phyloP scores from a whole-genome alignment of 2,797 vertebrate genomes.

The Ibycter americanus region DNA sequence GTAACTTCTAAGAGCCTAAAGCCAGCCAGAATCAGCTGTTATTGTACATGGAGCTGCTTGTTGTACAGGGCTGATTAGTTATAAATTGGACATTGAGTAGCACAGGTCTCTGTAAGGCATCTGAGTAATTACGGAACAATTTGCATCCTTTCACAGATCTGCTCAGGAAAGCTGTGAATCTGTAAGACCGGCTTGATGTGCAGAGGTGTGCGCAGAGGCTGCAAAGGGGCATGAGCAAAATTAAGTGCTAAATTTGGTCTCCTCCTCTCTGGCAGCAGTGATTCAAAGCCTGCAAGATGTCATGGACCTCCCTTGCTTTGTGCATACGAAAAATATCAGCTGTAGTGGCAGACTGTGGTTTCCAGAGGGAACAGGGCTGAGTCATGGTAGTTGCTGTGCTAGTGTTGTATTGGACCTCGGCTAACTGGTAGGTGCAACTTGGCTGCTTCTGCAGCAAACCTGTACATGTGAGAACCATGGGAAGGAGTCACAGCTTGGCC shows the following conservation, averaged over 20 bases:
- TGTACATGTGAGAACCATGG: neutral
- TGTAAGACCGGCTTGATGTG: neutral
- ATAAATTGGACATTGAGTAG: slow-evolving; percentile 45
- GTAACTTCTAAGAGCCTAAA: neutral
- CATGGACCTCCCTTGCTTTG: neutral
- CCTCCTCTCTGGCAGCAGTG: neutral
- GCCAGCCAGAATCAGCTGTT: slow-evolving; percentile 43
- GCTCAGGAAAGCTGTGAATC: neutral
- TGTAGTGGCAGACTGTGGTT: neutral
- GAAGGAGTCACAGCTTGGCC: neutral
- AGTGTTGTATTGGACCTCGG: neutral
- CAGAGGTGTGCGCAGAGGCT: neutral
- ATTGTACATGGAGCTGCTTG: slow-evolving; percentile 16
- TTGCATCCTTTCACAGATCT: slow-evolving; percentile 39
- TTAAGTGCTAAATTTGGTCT: neutral
- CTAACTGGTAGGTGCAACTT: neutral
- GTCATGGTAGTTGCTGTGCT: neutral
- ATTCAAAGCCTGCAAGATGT: neutral
- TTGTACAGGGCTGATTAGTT: slow-evolving; percentile 32
- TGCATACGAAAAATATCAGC: neutral
- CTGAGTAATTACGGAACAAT: slow-evolving; percentile 38
- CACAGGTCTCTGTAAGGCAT: neutral
- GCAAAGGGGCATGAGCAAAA: neutral
- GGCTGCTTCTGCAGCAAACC: neutral
- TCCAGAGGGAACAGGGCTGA: neutral